phyloP scores from a whole-genome alignment of 2,113 vertebrate species.

The Paramormyrops kingsleyae region DNA sequence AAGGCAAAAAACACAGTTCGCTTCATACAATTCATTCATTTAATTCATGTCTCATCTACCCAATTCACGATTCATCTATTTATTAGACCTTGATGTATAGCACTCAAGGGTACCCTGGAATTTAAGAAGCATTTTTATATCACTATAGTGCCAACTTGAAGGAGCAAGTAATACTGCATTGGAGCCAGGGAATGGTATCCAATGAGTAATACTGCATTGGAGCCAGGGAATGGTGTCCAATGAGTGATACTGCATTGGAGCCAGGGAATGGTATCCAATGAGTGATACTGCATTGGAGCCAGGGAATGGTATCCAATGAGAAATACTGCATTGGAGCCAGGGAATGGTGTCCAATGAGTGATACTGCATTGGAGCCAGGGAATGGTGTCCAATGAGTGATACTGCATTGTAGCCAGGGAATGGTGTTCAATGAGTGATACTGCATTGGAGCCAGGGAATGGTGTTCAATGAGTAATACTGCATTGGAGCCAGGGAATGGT shows the following conservation, averaged over 20 bases:
- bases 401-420: too few species aligned
- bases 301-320: too few species aligned
- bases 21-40: neutral
- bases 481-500: neutral
- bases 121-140: neutral
- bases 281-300: neutral
- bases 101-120: neutral
- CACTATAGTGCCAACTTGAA: neutral
- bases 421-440: too few species aligned
- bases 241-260: neutral
- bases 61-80: neutral
- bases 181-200: neutral
- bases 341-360: too few species aligned
- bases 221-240: too few species aligned
- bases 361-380: too few species aligned
- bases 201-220: neutral
- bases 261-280: too few species aligned
- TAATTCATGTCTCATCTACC: neutral
- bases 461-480: too few species aligned
- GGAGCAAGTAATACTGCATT: neutral
- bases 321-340: too few species aligned
- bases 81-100: neutral
- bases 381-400: too few species aligned
- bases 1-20: neutral
- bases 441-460: too few species aligned